phyloP scores from a whole-genome alignment of 1,140 invertebrate genomes.

The Hirudo medicinalis region DNA sequence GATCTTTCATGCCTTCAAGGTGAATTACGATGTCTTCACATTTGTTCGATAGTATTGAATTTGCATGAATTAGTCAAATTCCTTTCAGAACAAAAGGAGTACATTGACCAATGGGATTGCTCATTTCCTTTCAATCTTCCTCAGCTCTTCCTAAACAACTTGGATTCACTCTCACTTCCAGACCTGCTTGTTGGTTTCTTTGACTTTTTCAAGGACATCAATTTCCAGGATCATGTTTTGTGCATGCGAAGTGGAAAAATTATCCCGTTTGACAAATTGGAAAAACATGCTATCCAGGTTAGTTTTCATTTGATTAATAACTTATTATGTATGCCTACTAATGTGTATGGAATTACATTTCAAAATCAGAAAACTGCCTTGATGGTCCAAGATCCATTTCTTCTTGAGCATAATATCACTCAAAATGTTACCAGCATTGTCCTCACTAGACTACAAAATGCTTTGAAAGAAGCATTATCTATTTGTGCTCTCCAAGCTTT shows the following conservation, averaged over 20 bases:
- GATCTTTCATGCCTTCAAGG: not conserved
- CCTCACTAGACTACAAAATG: not conserved
- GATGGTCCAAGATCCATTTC: conserved; percentile 7
- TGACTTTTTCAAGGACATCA: not conserved
- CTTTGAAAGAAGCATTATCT: not conserved
- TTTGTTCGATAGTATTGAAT: not conserved
- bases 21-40: not conserved
- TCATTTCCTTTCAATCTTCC: conserved; percentile 4
- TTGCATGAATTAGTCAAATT: not conserved
- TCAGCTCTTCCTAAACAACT: not conserved
- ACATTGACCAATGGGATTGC: conserved; percentile 4
- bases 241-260: not conserved
- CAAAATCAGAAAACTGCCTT: not conserved
- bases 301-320: not conserved
- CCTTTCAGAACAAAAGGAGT: not conserved
- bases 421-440: not conserved
- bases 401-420: conserved; percentile 1
- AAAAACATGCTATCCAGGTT: not conserved
- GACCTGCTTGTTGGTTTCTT: not conserved
- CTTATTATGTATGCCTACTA: not conserved
- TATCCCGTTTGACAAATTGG: not conserved
- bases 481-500: too few species aligned
- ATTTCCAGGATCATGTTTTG: not conserved
- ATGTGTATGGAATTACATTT: too few species aligned
- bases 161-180: not conserved